phyloP scores from a whole-genome alignment of 2,797 vertebrate genomes.

The Hirundo rustica region DNA sequence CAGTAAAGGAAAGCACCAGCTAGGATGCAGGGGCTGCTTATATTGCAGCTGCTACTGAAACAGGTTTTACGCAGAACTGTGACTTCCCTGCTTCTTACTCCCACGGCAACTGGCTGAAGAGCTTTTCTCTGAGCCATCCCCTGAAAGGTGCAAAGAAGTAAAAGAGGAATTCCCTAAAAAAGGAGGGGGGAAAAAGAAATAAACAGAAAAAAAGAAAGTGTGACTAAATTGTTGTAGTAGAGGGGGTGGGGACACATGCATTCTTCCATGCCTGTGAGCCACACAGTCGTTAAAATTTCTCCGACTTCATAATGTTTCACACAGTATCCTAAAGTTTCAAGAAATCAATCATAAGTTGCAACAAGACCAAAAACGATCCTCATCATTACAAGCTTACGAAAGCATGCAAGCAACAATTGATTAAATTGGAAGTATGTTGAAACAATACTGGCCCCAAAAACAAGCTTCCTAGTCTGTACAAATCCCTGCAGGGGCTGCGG shows the following conservation, averaged over 20 bases:
- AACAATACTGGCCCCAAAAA: not conserved
- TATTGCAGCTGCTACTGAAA: not conserved
- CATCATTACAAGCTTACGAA: not conserved
- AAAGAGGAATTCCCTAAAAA: not conserved
- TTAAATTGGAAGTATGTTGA: not conserved
- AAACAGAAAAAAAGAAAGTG: not conserved
- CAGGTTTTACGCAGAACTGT: not conserved
- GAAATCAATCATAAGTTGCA: not conserved
- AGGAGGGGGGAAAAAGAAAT: fast-evolving
- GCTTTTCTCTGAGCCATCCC: not conserved
- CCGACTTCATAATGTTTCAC: not conserved
- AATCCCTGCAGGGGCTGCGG: not conserved
- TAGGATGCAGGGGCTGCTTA: not conserved
- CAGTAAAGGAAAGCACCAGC: not conserved
- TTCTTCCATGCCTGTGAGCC: not conserved
- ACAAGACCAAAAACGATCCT: not conserved
- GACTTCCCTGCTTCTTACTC: not conserved
- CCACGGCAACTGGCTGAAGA: not conserved
- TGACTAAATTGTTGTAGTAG: not conserved
- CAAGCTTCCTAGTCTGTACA: not conserved
- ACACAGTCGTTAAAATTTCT: not conserved
- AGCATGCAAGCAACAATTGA: not conserved
- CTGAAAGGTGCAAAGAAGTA: not conserved
- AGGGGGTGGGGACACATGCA: too few species aligned
- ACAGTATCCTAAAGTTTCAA: not conserved